Evolutionary conservation across 2,113 vertebrate species (phyloP).

Genomic region (Fregetta grallaria): DNA sequence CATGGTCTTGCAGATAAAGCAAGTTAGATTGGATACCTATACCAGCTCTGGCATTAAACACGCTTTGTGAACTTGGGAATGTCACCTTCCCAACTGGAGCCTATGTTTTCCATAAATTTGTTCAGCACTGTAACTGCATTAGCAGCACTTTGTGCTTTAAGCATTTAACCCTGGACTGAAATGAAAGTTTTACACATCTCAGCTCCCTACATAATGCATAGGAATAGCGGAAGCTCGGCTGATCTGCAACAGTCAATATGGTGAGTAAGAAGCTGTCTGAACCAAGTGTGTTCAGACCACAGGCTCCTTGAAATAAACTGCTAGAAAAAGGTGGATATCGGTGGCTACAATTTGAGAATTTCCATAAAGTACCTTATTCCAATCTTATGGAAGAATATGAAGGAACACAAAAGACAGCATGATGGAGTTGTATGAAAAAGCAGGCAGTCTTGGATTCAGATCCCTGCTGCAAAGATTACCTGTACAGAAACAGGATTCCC

Average conservation of each 20-base stretch:
- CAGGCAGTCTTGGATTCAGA: not conserved
- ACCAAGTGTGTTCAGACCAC: not conserved
- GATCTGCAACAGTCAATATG: not conserved
- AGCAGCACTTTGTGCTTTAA: not conserved
- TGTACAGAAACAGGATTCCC: not conserved
- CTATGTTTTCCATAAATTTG: not conserved
- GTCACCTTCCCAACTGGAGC: not conserved
- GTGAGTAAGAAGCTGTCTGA: not conserved
- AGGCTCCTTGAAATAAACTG: not conserved
- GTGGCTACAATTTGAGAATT: not conserved
- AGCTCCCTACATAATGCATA: not conserved
- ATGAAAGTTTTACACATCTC: not conserved
- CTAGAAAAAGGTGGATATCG: not conserved
- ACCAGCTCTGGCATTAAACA: not conserved
- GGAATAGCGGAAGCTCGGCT: not conserved
- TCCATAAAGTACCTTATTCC: not conserved
- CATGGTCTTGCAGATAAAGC: not conserved
- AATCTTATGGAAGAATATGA: not conserved
- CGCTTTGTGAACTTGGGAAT: not conserved
- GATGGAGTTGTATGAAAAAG: not conserved
- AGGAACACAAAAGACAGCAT: not conserved
- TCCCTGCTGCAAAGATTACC: not conserved
- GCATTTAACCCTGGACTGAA: not conserved
- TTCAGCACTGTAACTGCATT: not conserved
- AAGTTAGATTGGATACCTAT: not conserved